phyloP scores from a whole-genome alignment of 2,113 vertebrate species.

The Lagopus muta region DNA sequence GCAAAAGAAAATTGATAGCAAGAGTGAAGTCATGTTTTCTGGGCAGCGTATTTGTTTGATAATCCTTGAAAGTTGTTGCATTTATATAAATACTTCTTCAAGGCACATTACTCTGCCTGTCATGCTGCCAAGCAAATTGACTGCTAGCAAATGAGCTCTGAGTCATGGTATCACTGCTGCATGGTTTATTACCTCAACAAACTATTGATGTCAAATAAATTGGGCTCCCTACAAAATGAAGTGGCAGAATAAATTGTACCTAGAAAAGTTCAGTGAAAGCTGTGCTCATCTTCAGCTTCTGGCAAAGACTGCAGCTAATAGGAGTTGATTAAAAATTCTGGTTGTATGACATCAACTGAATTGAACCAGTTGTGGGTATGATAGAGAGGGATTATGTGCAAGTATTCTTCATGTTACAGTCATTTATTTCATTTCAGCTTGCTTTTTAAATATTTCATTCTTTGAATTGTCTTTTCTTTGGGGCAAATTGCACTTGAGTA shows the following conservation, averaged over 20 bases:
- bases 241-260: constrained; percentile 61
- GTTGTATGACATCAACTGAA: not conserved
- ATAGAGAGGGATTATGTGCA: not conserved
- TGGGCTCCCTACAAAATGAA: constrained; percentile 46
- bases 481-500: not conserved
- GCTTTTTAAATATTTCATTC: not conserved
- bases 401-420: not conserved
- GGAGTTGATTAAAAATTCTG: constrained; percentile 38
- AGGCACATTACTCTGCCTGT: constrained; percentile 47
- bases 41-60: constrained; percentile 1
- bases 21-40: not conserved
- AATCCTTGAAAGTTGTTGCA: constrained; percentile 24
- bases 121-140: constrained; percentile 61
- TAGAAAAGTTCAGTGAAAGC: constrained; percentile 34
- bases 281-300: constrained; percentile 26
- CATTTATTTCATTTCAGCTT: not conserved
- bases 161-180: constrained; percentile 49
- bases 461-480: not conserved
- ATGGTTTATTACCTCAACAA: constrained; percentile 71
- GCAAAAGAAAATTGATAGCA: not conserved
- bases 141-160: constrained; percentile 65
- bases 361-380: not conserved
- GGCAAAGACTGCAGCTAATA: not conserved
- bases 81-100: constrained; percentile 15
- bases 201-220: constrained; percentile 67